Evolutionary conservation across 2,797 vertebrate species (phyloP), one percentile per base, ranked within the genome.

Genomic region (Setipinna tenuifilis): DNA sequence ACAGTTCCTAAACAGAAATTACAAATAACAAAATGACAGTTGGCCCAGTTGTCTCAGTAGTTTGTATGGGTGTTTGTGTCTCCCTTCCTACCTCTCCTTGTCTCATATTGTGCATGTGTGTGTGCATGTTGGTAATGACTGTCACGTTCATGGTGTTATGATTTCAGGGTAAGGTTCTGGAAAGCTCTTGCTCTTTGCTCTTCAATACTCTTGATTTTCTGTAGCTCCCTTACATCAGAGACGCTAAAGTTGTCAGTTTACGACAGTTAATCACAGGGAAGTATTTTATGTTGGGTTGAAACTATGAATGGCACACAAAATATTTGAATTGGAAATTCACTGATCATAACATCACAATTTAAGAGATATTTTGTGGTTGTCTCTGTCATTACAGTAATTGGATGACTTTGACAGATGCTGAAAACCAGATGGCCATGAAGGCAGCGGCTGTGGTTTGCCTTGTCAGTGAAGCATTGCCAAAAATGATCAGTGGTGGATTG

Each of bases 361-460:
- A 50, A 25, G 46, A 58, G 54, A 82, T 82, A 50, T 82, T 82
- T 50, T 82, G 46, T 23, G 50, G 44, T 82, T 25, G 44, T 82
- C 50, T 50, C 44, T 82, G 44, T 82, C 25, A 50, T 82, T 82
- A 28, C 10, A 28, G 28, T 82, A 82, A 50, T 82, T 25, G n/a
- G 44, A 82, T 0, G 17, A 75, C 68, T 75, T 41, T 75, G 68
- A 65, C 62, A 65, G 62, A 65, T 65, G 62, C 62, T 28, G 62
- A 25, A 41, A 75, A 35, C 31, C 68, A 35, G 68, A 31, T 35
- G 68, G 23, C 25, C 2, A 0, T 19, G 4, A 28, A 65, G 62
- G 62, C 62, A 12, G 23, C 28, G 35, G 62, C 62, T 28, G 62
- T 65, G 62, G 62, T 28, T 65, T 65, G 35, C 10, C 7, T 25